phyloP scores from a whole-genome alignment of 2,113 vertebrate genomes.

The Macaca nemestrina region DNA sequence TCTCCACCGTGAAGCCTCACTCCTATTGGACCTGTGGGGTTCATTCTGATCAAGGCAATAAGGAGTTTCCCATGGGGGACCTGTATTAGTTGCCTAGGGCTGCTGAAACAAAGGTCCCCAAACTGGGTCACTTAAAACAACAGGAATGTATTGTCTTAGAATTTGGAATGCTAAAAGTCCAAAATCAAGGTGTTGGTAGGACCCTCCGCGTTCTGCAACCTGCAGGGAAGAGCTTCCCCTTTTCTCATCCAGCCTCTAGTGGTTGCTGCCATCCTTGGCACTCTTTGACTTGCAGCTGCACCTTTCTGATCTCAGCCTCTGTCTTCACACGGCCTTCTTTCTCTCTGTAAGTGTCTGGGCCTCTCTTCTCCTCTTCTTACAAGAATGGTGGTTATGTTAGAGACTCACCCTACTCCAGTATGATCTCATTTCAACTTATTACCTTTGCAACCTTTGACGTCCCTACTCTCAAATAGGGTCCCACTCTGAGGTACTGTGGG shows the following conservation, averaged over 20 bases:
- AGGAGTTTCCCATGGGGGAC: background rate
- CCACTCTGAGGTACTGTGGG: background rate
- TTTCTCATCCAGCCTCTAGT: background rate
- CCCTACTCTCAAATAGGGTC: background rate
- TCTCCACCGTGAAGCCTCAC: background rate
- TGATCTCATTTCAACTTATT: background rate
- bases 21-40: background rate
- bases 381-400: background rate
- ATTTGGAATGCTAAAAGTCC: background rate
- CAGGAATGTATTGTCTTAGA: background rate
- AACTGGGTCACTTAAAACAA: background rate
- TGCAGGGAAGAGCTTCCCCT: background rate
- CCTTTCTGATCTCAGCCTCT: no score
- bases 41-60: background rate
- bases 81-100: background rate
- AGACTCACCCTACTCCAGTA: background rate
- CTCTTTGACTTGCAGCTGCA: accelerated
- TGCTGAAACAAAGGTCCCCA: background rate
- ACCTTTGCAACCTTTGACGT: background rate
- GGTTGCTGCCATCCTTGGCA: background rate
- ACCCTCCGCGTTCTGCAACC: background rate
- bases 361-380: background rate
- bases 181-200: background rate
- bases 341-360: background rate
- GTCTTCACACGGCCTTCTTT: background rate